Percentiles rank a stretch among this genome's conserved stretches.
Conservation (phyloP, 2,113 vertebrate genomes). For the Calidris pygmaea region DNA sequence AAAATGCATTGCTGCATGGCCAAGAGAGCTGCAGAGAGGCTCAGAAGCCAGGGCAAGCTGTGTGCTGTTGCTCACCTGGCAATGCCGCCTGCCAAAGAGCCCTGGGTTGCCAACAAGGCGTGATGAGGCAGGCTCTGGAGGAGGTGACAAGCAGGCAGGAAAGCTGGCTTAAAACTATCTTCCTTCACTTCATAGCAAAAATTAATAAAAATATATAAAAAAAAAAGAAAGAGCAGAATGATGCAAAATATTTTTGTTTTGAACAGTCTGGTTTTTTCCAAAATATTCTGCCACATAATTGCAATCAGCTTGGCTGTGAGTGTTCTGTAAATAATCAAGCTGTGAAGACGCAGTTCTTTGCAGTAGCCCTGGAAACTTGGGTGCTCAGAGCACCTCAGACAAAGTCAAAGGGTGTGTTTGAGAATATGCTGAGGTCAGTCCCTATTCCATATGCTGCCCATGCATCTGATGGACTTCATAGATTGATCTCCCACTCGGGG, state of each 20-base stretch:
- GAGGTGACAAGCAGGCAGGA: background rate
- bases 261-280: background rate
- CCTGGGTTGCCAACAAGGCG: background rate
- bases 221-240: background rate
- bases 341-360: background rate
- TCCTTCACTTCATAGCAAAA: background rate
- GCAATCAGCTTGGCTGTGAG: background rate
- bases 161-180: background rate
- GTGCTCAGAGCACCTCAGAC: background rate
- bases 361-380: background rate
- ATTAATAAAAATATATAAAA: background rate
- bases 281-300: background rate
- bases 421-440: background rate
- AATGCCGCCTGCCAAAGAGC: background rate
- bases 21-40: background rate
- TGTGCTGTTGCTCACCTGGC: slow-evolving; percentile 40
- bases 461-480: background rate
- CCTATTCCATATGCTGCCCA: accelerated
- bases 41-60: background rate
- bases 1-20: background rate
- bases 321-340: background rate
- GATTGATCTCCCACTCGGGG: accelerated
- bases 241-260: slow-evolving; percentile 17
- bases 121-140: background rate
- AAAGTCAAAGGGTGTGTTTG: background rate